These are phyloP conservation scores for Eupithecia tripunctaria DNA, from an alignment of 2,888 invertebrate species.

Conservation along the genomic window DNA sequence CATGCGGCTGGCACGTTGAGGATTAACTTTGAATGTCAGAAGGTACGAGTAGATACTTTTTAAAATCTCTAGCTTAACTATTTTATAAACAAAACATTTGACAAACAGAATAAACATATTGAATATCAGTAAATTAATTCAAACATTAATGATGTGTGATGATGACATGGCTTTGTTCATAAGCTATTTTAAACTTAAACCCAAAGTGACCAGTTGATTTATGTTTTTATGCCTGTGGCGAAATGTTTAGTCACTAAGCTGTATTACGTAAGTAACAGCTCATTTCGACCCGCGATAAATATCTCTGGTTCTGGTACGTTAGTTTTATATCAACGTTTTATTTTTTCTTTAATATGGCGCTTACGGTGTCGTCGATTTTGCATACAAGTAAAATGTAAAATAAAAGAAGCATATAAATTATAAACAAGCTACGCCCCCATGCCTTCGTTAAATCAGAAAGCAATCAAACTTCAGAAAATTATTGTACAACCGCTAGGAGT, in stretches of 20 bases:
- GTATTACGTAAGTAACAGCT: constrained; percentile 24
- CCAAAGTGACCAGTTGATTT: constrained; percentile 14
- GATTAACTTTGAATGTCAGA: constrained; percentile 50
- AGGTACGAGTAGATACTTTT: not conserved
- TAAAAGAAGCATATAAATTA: not conserved
- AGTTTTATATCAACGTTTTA: not conserved
- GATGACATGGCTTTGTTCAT: not conserved
- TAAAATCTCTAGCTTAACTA: not conserved
- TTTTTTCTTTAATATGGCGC: not conserved
- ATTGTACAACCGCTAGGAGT: too few relatives aligned
- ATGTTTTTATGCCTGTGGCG: constrained; percentile 16
- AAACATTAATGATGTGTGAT: not conserved
- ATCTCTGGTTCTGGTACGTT: not conserved
- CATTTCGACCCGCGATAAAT: not conserved
- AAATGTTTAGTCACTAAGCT: constrained; percentile 19
- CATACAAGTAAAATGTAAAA: not conserved
- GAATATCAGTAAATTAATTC: constrained; percentile 26
- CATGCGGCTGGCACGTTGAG: constrained; percentile 50
- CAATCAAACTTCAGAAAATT: too few relatives aligned
- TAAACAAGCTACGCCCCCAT: too few relatives aligned
- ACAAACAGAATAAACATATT: constrained; percentile 44
- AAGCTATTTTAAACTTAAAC: not conserved
- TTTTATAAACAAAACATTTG: constrained; percentile 28
- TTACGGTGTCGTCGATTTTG: not conserved
- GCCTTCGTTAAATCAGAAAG: too few relatives aligned